A percentile compares a stretch with the other conserved stretches of the same genome.
phyloP scores from a whole-genome alignment of 92 coral and sea anemone species.

The Paragorgia papillata region DNA sequence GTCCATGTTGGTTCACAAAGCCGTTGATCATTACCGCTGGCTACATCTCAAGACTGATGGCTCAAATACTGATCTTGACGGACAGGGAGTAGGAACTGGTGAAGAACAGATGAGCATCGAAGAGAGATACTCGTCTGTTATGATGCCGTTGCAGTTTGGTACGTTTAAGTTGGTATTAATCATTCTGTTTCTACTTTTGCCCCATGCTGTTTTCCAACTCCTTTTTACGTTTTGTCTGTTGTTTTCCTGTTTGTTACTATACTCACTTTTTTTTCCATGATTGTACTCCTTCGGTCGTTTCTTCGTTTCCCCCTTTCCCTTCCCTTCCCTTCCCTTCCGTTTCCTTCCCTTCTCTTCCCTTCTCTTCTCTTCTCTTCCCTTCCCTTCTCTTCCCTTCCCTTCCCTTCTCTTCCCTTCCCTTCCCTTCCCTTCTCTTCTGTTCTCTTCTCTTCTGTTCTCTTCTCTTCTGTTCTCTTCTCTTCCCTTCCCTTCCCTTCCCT shows the following conservation, averaged over 20 bases:
- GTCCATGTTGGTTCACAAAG: slow-evolving; percentile 73
- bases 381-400: background rate
- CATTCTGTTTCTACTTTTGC: background rate
- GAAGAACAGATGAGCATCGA: slow-evolving; percentile 66
- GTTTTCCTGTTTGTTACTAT: background rate
- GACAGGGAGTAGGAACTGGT: slow-evolving; percentile 25
- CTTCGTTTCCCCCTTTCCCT: background rate
- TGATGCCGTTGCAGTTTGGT: slow-evolving; percentile 95
- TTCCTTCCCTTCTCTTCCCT: background rate
- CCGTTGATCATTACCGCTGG: slow-evolving; percentile 64
- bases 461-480: background rate
- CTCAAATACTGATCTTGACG: slow-evolving; percentile 42
- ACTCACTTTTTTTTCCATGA: too few relatives aligned
- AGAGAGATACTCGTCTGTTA: slow-evolving; percentile 78
- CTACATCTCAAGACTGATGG: slow-evolving; percentile 52
- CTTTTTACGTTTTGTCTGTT: background rate
- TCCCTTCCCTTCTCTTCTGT: background rate
- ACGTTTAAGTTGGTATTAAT: too few relatives aligned
- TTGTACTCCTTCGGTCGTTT: background rate
- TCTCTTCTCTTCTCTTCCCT: background rate
- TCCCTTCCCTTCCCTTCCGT: background rate
- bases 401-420: background rate
- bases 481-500: background rate
- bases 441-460: background rate
- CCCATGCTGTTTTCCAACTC: background rate